Conservation (phyloP, 2,888 invertebrate genomes). For the Diarsia rubi region DNA sequence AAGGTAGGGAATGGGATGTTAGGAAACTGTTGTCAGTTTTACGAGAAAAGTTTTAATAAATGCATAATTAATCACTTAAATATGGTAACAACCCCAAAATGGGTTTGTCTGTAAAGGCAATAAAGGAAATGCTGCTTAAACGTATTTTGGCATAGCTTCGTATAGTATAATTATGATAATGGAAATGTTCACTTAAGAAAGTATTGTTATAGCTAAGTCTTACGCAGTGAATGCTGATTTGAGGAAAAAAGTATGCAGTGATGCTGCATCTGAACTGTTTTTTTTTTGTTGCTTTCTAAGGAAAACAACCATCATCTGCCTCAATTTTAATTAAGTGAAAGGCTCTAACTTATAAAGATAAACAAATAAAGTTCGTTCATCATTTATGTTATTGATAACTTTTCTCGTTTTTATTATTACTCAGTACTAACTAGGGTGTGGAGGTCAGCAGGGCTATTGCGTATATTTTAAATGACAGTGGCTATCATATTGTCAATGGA, state of each 20-base stretch:
- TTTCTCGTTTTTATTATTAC: no score
- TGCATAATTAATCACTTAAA: slow-evolving; percentile 79
- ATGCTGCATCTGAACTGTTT: not conserved
- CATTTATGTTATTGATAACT: no score
- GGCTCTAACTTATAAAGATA: not conserved
- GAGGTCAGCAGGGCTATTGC: no score
- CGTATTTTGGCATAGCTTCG: slow-evolving; percentile 22
- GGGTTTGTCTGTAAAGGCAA: slow-evolving; percentile 42
- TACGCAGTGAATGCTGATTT: not conserved
- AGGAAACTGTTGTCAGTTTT: slow-evolving; percentile 34
- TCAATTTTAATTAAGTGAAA: not conserved
- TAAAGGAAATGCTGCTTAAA: slow-evolving; percentile 52
- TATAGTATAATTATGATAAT: slow-evolving; percentile 19
- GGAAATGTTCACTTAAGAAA: slow-evolving; percentile 1
- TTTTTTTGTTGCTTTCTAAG: no score
- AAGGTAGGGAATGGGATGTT: not conserved
- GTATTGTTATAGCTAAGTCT: not conserved
- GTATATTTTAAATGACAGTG: no score
- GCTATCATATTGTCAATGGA: no score
- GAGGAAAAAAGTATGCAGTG: not conserved
- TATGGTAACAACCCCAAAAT: slow-evolving; percentile 69
- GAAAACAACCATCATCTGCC: no score
- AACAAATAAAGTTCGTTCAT: no score
- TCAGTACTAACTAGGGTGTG: no score
- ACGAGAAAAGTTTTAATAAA: slow-evolving; percentile 81